A percentile compares a stretch with the other conserved stretches of the same genome.
phyloP scores from a whole-genome alignment of 2,888 invertebrate species.

The Chloromyia formosa region DNA sequence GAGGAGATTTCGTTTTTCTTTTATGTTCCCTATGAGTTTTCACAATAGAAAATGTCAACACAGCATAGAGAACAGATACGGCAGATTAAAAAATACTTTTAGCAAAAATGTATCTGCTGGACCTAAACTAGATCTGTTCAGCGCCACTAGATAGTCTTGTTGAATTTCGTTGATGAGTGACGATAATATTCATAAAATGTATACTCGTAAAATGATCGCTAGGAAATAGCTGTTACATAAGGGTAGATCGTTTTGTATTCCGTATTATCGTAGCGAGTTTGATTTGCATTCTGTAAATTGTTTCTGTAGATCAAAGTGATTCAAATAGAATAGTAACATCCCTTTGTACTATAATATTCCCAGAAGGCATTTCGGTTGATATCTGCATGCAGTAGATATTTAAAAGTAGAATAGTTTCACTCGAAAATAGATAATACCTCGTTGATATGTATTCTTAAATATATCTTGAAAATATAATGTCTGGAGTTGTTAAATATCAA shows the following conservation, averaged over 20 bases:
- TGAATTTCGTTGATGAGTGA: no score
- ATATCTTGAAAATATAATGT: no score
- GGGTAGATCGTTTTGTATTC: not conserved
- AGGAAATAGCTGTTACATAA: slow-evolving; percentile 10
- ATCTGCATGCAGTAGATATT: not conserved
- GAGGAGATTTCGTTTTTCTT: not conserved
- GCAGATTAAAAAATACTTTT: not conserved
- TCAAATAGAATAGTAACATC: not conserved
- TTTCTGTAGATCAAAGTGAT: not conserved
- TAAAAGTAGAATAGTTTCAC: not conserved
- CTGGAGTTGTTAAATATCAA: no score
- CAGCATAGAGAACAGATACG: not conserved
- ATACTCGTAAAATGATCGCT: not conserved
- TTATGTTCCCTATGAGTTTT: not conserved
- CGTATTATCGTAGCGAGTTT: not conserved
- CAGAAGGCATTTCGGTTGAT: not conserved
- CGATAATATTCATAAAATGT: not conserved
- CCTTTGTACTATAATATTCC: not conserved
- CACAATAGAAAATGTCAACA: not conserved
- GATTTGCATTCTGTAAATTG: not conserved
- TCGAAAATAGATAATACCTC: not conserved
- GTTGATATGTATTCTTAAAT: no score
- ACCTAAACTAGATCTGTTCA: not conserved
- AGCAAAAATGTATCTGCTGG: not conserved
- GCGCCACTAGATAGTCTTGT: no score